Percentiles rank a stretch among this genome's conserved stretches.
phyloP scores from a whole-genome alignment of 1,140 invertebrate species.

The Schlechtendalia chinensis region DNA sequence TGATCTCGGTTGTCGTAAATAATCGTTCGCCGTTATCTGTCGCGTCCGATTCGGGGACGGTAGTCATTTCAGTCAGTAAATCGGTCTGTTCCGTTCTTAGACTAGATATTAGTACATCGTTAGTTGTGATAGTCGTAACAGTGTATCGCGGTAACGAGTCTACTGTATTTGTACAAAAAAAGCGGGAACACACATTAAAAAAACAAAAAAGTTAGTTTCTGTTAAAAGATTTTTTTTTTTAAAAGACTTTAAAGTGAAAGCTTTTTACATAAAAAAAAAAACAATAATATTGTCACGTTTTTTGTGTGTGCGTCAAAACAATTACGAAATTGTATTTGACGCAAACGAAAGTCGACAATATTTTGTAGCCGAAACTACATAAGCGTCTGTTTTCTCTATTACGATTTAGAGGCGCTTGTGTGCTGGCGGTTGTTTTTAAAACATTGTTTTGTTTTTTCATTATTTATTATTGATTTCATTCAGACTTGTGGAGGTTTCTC shows the following conservation, averaged over 20 bases:
- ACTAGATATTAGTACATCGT: conserved; percentile 29
- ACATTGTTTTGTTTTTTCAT: neutral
- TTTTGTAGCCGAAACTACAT: conserved; percentile 26
- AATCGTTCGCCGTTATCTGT: neutral
- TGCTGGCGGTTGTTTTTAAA: conserved; percentile 11
- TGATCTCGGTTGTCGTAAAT: neutral
- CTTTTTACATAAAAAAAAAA: conserved; percentile 37
- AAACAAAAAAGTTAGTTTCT: conserved; percentile 44
- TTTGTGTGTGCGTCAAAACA: neutral
- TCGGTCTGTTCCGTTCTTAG: neutral
- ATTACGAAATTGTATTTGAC: conserved; percentile 4
- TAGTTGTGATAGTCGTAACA: conserved; percentile 5
- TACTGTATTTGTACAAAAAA: conserved; percentile 47
- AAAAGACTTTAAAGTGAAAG: conserved; percentile 35
- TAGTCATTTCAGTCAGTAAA: conserved; percentile 24
- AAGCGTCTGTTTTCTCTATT: conserved; percentile 46
- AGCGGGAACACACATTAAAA: conserved; percentile 46
- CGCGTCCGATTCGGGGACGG: neutral
- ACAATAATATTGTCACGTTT: conserved; percentile 16
- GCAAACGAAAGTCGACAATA: conserved; percentile 35
- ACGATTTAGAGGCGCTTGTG: conserved; percentile 15
- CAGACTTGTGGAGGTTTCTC: conserved; percentile 48
- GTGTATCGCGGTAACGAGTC: conserved; percentile 34
- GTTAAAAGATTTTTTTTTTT: conserved; percentile 40
- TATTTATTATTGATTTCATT: conserved; percentile 28